Evolutionary conservation across 2,888 invertebrate genomes (phyloP), one percentile per base, ranked within the genome.

Genomic region (Tineola bisselliella): DNA sequence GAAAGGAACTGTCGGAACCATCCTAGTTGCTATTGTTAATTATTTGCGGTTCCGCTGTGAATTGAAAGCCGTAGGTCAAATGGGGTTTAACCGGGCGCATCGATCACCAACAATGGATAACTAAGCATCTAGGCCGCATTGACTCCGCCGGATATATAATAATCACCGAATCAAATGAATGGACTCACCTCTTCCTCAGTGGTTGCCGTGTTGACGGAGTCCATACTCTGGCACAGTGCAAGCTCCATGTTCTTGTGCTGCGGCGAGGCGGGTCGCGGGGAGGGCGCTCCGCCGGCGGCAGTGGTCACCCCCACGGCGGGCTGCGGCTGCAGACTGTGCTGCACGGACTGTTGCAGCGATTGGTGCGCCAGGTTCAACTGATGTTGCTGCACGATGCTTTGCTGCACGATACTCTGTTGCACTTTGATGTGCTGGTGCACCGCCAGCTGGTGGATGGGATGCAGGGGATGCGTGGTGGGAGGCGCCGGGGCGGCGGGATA

Each of bases 181-280:
- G 44, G 5, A 84, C 93, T 90, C 75, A 97, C 98, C 97, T 97
- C 98, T 91, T 97, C 98, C 89, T 98, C 97, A 81, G 96, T 94
- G 81, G 95, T 94, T 77, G 93, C 93, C 71, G 96, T 96, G 89
- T 97, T 97, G 80, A 97, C 97, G 73, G 96, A 97, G 89, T 97
- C 97, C 96, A 97, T 97, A 89, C 96, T 97, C 88, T 97, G 97
- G 81, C 96, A 96, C 76, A 95, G 90, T 74, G 95, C 93, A 78
- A 92, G 89, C 76, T 88, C 88, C 88, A 88, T 88, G 72, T 70
- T 84, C 79, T 87, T 84, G 73, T 86, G 82, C 64, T 82, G 84
- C 63, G 86, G 81, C 61, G 84, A 82, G 62, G 73, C 67, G 66
- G 83, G 66, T 13, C 62, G 33, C 25, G 52, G 44, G 65, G 86